Percentiles rank a stretch among this genome's conserved stretches.
phyloP scores from a whole-genome alignment of 1,140 invertebrate genomes.

The Drosophila bipectinata region DNA sequence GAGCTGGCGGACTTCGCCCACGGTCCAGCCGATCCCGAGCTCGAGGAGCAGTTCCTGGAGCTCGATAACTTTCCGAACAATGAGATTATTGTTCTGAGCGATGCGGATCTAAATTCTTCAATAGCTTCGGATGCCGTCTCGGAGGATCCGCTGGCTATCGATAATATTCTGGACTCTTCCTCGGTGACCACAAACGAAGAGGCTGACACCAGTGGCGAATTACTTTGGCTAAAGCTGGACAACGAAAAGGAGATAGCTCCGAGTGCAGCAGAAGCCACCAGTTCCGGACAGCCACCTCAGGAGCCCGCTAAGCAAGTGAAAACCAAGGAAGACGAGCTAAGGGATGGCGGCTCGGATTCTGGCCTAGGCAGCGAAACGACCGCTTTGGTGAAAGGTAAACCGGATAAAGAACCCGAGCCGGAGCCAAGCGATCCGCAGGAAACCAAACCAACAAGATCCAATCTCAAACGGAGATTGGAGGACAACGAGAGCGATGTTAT shows the following conservation, averaged over 20 bases:
- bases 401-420: constrained; percentile 12
- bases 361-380: constrained; percentile 88
- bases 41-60: constrained; percentile 61
- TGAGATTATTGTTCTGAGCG: constrained; percentile 74
- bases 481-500: constrained; percentile 86
- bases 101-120: constrained; percentile 68
- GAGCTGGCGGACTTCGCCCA: constrained; percentile 39
- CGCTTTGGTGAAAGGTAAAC: constrained; percentile 23
- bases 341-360: constrained; percentile 92
- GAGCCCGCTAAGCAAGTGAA: constrained; percentile 23
- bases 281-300: neutral
- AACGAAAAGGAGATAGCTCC: constrained; percentile 14
- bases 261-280: neutral
- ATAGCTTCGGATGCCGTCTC: constrained; percentile 67
- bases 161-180: constrained; percentile 48
- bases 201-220: constrained; percentile 57
- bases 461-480: constrained; percentile 71
- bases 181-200: constrained; percentile 59
- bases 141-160: constrained; percentile 78
- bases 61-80: constrained; percentile 63
- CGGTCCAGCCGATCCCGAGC: constrained; percentile 40
- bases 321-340: constrained; percentile 85
- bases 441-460: constrained; percentile 60
- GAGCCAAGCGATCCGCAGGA: constrained; percentile 9
- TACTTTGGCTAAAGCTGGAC: constrained; percentile 60